Base-by-base conservation (phyloP, 2,113 vertebrate genomes). In the Eptatretus burgeri region DNA sequence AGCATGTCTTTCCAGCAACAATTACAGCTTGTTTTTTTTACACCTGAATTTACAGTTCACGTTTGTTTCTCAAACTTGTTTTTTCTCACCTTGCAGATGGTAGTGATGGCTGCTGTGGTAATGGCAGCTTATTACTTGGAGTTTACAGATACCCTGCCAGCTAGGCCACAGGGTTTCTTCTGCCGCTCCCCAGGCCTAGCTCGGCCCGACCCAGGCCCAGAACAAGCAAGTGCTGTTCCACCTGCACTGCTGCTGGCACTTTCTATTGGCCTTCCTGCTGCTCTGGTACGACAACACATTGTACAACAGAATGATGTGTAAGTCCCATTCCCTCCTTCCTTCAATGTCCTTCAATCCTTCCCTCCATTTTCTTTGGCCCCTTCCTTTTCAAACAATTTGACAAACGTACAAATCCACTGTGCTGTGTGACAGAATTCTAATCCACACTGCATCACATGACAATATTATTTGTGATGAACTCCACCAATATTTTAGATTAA, bases 161-260 rank as follows among this genome's bases (percentile, higher is more conserved):
- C 95, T 71, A 87, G 95, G 64, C 73, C 95, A 73, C 91, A 98
- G 76, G 91, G 91, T 49, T 98, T 98, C 80, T 98, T 98, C 81
- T 98, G 91, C 68, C 85, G 89, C 62, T 87, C 95, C 1, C 82
- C 85, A 50, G 83, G 89, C 68, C 77, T 98, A 72, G 82, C 94
- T 87, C 95, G 95, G 76, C 91, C 89, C 0, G 93, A 93, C 69
- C 91, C 91, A 0, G 91, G 91, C 52, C 74, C 74, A 1, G 91
- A 98, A 67, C 84, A 98, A 27, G 77, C 80, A 71, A 85, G 91
- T 74, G 88, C 94, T 71, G 76, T 98, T 74, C 82, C 85, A 5
- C 91, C 84, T 0, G 74, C 89, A 1, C 80, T 95, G 69, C 75
- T 98, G 74, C 80, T 95, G 18, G 94, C 81, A 95, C 70, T 89